Base-by-base conservation (phyloP, 2,113 vertebrate species). In the Nycticorax nycticorax region DNA sequence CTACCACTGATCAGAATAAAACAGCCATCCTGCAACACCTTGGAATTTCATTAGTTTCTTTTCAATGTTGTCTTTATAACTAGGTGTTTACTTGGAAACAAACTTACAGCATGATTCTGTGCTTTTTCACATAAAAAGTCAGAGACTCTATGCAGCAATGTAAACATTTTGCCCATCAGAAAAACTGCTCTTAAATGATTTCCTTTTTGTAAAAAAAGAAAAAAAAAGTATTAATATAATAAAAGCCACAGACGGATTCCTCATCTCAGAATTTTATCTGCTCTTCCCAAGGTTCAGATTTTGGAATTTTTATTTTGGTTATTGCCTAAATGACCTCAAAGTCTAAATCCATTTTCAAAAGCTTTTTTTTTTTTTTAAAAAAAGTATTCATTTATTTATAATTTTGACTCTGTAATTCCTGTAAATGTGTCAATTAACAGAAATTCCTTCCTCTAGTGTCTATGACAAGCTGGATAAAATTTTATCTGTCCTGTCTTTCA, bases 31-130 rank as follows among this genome's bases (percentile, higher is more conserved):
- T 95, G 85, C 98, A 98, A 96, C 98, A 98, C 98, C 98, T 98
- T 98, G 98, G 98, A 99, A 99, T 99, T 98, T 99, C 98, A 99
- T 99, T 99, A 99, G 98, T 98, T 98, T 96, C 97, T 97, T 97
- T 98, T 98, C 98, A 98, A 92, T 96, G 98, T 97, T 98, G 98
- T 98, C 96, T 95, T 98, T 98, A 97, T 96, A 98, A 98, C 91
- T 97, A 98, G 97, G 97, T 96, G 98, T 98, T 98, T 98, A 97
- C 97, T 98, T 98, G 97, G 97, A 98, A 98, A 97, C 97, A 97
- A 98, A 97, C 98, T 97, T 97, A 97, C 97, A 97, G 93, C 94
- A 93, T 47, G 66, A 73, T 84, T 97, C 89, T 86, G 48, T 87
- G 63, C 80, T 95, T 96, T 98, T 94, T 95, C 95, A 96, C 93